phyloP scores from a whole-genome alignment of 1,140 invertebrate species.

The Calephelis nemesis region DNA sequence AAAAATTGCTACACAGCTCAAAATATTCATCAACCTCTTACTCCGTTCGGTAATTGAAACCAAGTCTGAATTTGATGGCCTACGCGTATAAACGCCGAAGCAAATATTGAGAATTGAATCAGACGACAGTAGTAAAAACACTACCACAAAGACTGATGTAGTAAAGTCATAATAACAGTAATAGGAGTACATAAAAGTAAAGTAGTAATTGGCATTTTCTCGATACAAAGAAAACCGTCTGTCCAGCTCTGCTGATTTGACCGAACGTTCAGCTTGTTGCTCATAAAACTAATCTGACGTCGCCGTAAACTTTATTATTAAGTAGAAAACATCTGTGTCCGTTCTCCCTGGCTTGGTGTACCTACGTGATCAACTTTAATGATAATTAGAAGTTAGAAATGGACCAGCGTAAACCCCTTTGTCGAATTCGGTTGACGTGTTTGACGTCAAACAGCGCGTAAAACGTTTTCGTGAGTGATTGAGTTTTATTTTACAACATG shows the following conservation, averaged over 20 bases:
- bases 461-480: constrained; percentile 41
- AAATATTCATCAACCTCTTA: too few species aligned
- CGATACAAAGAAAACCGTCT: not conserved
- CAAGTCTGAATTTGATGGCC: too few species aligned
- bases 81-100: too few species aligned
- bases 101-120: too few species aligned
- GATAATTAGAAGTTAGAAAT: constrained; percentile 38
- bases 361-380: constrained; percentile 44
- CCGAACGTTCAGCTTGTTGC: constrained; percentile 10
- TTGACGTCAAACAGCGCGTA: constrained; percentile 38
- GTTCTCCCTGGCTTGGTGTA: constrained; percentile 21
- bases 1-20: too few species aligned
- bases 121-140: too few species aligned
- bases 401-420: constrained; percentile 21
- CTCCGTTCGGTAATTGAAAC: too few species aligned
- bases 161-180: not conserved
- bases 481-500: constrained; percentile 45
- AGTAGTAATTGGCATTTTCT: not conserved
- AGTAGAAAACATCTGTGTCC: constrained; percentile 42
- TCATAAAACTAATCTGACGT: constrained; percentile 33
- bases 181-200: not conserved
- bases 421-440: constrained; percentile 38
- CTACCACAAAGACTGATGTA: too few species aligned
- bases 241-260: constrained; percentile 3
- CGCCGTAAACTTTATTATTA: constrained; percentile 47